phyloP scores from a whole-genome alignment of 2,888 invertebrate genomes.

The Mesorhabditis sp. region DNA sequence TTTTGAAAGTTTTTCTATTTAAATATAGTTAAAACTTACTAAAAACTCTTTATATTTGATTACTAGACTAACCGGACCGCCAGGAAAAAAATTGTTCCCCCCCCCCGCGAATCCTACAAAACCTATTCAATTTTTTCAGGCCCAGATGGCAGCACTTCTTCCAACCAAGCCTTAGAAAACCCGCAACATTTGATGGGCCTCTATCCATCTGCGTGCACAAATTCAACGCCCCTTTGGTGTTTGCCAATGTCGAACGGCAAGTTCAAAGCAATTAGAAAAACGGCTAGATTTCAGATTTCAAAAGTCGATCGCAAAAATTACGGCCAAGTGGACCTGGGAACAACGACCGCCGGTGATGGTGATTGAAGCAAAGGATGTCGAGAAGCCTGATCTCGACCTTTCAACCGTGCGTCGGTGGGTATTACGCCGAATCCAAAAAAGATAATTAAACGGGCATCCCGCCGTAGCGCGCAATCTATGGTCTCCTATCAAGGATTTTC shows the following conservation, averaged over 20 bases:
- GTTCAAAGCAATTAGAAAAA: neutral
- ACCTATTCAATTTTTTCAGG: neutral
- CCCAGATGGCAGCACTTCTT: neutral
- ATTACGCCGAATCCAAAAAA: too few relatives aligned
- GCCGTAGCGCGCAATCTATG: too few relatives aligned
- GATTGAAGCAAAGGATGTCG: too few relatives aligned
- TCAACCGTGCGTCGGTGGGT: too few relatives aligned
- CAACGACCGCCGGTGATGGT: neutral
- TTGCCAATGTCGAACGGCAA: slow-evolving; percentile 1
- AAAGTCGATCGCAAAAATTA: neutral
- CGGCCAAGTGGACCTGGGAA: neutral
- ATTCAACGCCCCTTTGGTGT: neutral
- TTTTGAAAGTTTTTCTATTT: too few relatives aligned
- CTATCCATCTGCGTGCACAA: neutral
- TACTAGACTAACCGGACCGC: too few relatives aligned
- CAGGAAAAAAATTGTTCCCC: too few relatives aligned
- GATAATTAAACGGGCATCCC: too few relatives aligned
- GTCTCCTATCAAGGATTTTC: neutral
- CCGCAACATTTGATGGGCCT: neutral
- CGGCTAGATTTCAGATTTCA: neutral
- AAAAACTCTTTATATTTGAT: too few relatives aligned
- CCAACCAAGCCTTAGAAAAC: neutral
- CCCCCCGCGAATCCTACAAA: too few relatives aligned
- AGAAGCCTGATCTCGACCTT: too few relatives aligned
- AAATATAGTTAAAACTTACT: too few relatives aligned